These are phyloP conservation scores for Calephelis virginiensis DNA, from an alignment of 1,140 invertebrate genomes.

Conservation along the genomic window DNA sequence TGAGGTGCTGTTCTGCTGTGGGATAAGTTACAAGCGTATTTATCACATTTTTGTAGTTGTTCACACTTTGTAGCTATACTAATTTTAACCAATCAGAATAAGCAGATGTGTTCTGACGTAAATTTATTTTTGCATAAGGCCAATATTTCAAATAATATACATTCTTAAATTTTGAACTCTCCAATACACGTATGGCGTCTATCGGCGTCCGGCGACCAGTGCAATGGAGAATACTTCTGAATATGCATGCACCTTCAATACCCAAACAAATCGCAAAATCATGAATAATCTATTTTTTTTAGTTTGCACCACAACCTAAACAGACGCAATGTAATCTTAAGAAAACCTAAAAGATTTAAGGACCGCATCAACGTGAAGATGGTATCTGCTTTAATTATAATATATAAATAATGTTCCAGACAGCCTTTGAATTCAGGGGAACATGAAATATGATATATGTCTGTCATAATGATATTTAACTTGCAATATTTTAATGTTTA, in stretches of 20 bases:
- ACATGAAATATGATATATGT: slow-evolving; percentile 32
- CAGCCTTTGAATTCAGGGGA: slow-evolving; percentile 8
- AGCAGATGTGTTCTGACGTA: too few relatives aligned
- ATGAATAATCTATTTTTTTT: not conserved
- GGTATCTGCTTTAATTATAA: slow-evolving; percentile 39
- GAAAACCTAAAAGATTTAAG: slow-evolving; percentile 41
- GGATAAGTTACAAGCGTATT: slow-evolving; percentile 24
- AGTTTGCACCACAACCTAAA: slow-evolving; percentile 28
- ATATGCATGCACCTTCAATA: not conserved
- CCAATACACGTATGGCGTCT: too few relatives aligned
- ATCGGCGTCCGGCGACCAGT: too few relatives aligned
- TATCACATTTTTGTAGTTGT: not conserved
- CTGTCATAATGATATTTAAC: slow-evolving; percentile 34
- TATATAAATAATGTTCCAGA: slow-evolving; percentile 38
- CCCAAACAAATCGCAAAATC: too few relatives aligned
- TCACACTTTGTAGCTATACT: too few relatives aligned
- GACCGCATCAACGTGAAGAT: slow-evolving; percentile 32
- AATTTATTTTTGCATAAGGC: too few relatives aligned
- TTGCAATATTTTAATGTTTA: slow-evolving; percentile 22
- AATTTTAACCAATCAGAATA: too few relatives aligned
- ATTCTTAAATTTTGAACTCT: too few relatives aligned
- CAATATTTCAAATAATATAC: too few relatives aligned
- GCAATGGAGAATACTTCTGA: not conserved
- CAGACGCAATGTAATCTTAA: slow-evolving; percentile 33
- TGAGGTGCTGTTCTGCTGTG: slow-evolving; percentile 31